Percentiles rank a stretch among this genome's conserved stretches.
These are phyloP conservation scores for Orthochromis indermauri DNA, from an alignment of 2,113 vertebrate genomes.

Conservation along the genomic window DNA sequence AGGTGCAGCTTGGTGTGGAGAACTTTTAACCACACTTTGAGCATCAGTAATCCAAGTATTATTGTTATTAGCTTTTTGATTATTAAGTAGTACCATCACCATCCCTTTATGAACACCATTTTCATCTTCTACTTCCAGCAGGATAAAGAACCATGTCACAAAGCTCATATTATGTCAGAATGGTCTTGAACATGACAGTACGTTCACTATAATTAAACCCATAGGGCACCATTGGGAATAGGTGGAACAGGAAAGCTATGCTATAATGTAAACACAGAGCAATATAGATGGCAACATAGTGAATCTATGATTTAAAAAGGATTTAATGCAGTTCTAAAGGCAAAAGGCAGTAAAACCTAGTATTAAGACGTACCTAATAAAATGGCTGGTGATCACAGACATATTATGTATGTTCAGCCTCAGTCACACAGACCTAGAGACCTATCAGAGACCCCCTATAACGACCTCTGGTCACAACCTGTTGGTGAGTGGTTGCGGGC, in stretches of 20 bases:
- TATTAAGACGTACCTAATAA: neutral
- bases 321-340: neutral
- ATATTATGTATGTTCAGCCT: neutral
- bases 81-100: neutral
- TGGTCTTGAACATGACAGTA: neutral
- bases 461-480: neutral
- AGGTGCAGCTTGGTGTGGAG: neutral
- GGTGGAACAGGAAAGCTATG: neutral
- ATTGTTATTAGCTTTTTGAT: neutral
- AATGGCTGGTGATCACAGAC: neutral
- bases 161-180: neutral
- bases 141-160: neutral
- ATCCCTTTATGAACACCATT: neutral
- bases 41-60: neutral
- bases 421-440: neutral
- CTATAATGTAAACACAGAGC: neutral
- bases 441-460: neutral
- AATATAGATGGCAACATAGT: neutral
- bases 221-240: neutral
- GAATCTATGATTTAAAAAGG: neutral
- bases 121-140: neutral
- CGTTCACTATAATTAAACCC: neutral
- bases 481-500: neutral
- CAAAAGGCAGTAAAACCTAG: neutral
- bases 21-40: neutral